Evolutionary conservation across 2,888 invertebrate genomes (phyloP), one percentile per base, ranked within the genome.

Genomic region (Chironomus tentans): DNA sequence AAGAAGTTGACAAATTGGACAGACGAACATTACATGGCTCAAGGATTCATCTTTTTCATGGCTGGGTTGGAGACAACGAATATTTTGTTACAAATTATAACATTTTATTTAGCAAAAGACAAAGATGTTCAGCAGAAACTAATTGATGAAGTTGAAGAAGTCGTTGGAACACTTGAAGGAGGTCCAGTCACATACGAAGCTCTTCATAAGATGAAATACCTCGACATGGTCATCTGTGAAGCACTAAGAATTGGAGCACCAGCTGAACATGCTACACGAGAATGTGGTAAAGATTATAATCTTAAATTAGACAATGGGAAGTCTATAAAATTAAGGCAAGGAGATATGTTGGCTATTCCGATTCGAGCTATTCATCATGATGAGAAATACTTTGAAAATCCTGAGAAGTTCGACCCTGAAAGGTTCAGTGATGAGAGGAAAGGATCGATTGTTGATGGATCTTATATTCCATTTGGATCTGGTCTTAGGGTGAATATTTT

Each of bases 211-310:
- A 85, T 89, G 87, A 84, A 84, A 22, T 89, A 89, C 77, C 80
- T 89, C 83, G 89, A 89, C 76, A 88, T 88, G 88, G 87, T 89
- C 0, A 80, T 88, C 0, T 87, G 87, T 79, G 87, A 87, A 79
- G 76, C 83, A 0, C 79, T 87, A 4, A 80, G 87, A n/a, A 80
- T 80, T 68, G 88, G 87, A 87, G 81, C 87, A 0, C 82, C 86
- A 0, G 84, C 80, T 10, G 13, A 13, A 0, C 75, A 82, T 0
- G 79, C 80, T 0, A 79, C 84, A 0, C 83, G 88, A 28, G 21
- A 81, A 0, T 88, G 88, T 78, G 79, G 81, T 2, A 87, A 85
- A 79, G 84, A 85, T 50, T 88, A 86, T 77, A 85, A 75, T 73
- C 83, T 81, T 21, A 79, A 80, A 2, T 76, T 81, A 6, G 80